Percentiles rank a stretch among this genome's conserved stretches.
Conservation (phyloP, 2,797 vertebrate species). For the Lycodopsis pacificus region DNA sequence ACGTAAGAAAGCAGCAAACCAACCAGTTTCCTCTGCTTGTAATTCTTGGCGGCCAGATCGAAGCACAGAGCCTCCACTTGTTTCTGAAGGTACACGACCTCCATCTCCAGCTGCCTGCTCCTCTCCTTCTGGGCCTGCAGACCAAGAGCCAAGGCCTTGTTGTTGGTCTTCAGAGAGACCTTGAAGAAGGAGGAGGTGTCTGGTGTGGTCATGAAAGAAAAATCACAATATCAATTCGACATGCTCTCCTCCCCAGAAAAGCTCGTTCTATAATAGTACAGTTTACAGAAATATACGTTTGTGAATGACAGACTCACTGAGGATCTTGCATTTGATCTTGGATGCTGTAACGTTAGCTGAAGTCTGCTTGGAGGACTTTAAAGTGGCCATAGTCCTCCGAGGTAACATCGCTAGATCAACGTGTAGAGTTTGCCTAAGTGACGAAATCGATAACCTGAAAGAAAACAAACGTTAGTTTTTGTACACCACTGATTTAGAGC, state of each 20-base stretch:
- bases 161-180: constrained; percentile 85
- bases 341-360: constrained; percentile 59
- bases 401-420: constrained; percentile 22
- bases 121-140: constrained; percentile 77
- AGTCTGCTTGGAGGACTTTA: constrained; percentile 62
- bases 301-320: constrained; percentile 72
- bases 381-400: constrained; percentile 45
- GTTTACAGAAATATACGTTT: not conserved
- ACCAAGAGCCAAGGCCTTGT: constrained; percentile 82
- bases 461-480: not conserved
- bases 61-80: constrained; percentile 72
- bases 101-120: constrained; percentile 71
- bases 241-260: not conserved
- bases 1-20: constrained; percentile 35
- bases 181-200: constrained; percentile 87
- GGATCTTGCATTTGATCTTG: constrained; percentile 84
- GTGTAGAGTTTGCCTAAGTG: too few relatives aligned
- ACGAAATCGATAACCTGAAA: constrained; percentile 26
- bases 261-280: too few relatives aligned
- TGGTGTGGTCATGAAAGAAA: constrained; percentile 41
- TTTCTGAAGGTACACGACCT: constrained; percentile 74
- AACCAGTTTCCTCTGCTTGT: constrained; percentile 83
- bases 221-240: not conserved
- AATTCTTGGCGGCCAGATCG: constrained; percentile 77
- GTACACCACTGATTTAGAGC: not conserved